Percentiles rank a stretch among this genome's conserved stretches.
Evolutionary conservation across 1,140 invertebrate genomes (phyloP).

Genomic region (Drosophila athabasca): DNA sequence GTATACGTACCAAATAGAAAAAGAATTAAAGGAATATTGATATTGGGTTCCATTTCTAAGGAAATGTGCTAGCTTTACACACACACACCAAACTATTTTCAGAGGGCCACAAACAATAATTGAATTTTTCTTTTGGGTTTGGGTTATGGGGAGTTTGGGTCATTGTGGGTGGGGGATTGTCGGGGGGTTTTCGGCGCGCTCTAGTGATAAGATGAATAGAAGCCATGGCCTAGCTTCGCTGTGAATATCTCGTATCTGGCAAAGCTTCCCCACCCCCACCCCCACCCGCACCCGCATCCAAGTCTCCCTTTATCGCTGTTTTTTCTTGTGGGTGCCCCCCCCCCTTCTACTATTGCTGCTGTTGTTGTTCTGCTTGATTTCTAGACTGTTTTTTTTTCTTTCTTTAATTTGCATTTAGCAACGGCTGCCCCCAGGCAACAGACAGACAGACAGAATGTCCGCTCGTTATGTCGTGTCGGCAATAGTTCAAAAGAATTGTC

Average conservation of each 20-base stretch:
- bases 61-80: no score
- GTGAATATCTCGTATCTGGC: slow-evolving; percentile 5
- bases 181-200: not conserved
- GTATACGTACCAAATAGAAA: no score
- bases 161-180: slow-evolving; percentile 5
- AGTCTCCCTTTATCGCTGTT: slow-evolving; percentile 23
- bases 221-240: slow-evolving; percentile 8
- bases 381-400: slow-evolving; percentile 35
- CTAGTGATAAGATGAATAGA: slow-evolving; percentile 25
- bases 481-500: slow-evolving; percentile 62
- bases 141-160: not conserved
- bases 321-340: slow-evolving; percentile 23
- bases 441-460: slow-evolving; percentile 52
- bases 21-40: no score
- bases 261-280: no score
- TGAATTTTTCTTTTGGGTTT: not conserved
- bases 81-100: no score
- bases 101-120: no score
- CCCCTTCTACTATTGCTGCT: not conserved
- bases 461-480: slow-evolving; percentile 67
- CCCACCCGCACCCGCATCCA: not conserved
- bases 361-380: not conserved
- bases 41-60: no score
- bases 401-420: slow-evolving; percentile 73
- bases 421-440: slow-evolving; percentile 24